Percentiles rank a stretch among this genome's conserved stretches.
Evolutionary conservation across 2,113 vertebrate species (phyloP).

Genomic region (Malurus melanocephalus): DNA sequence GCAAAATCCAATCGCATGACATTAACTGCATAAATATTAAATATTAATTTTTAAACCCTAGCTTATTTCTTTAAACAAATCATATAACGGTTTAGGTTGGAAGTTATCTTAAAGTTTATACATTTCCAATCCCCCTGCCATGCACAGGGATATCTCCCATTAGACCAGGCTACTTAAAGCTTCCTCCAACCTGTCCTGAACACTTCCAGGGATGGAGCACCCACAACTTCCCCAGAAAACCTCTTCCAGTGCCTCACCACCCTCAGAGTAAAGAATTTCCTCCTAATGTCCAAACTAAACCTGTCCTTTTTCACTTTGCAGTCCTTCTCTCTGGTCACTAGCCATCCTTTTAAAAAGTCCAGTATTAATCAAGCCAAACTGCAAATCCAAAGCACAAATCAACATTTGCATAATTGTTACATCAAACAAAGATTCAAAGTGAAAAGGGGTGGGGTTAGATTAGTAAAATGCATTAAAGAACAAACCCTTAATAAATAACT

Average conservation of each 20-base stretch:
- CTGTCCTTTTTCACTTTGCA: not conserved
- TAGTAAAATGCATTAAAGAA: not conserved
- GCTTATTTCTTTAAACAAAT: not conserved
- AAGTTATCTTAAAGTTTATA: not conserved
- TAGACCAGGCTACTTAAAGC: not conserved
- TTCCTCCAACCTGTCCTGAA: not conserved
- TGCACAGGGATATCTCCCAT: too few species aligned
- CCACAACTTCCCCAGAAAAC: not conserved
- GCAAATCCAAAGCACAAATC: not conserved
- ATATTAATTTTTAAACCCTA: not conserved
- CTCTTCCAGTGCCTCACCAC: not conserved
- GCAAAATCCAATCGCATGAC: not conserved
- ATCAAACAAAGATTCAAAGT: not conserved
- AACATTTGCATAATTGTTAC: not conserved
- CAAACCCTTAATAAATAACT: not conserved
- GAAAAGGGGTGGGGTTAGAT: not conserved
- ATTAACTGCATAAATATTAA: not conserved
- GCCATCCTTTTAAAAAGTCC: not conserved
- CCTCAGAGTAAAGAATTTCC: not conserved
- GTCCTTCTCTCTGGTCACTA: not conserved
- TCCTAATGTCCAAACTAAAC: not conserved
- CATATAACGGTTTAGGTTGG: not conserved
- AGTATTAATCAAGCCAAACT: not conserved
- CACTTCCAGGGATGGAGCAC: not conserved
- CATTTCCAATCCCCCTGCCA: not conserved